These are phyloP conservation scores for Melitaea cinxia DNA, from an alignment of 1,140 invertebrate species.

Conservation along the genomic window DNA sequence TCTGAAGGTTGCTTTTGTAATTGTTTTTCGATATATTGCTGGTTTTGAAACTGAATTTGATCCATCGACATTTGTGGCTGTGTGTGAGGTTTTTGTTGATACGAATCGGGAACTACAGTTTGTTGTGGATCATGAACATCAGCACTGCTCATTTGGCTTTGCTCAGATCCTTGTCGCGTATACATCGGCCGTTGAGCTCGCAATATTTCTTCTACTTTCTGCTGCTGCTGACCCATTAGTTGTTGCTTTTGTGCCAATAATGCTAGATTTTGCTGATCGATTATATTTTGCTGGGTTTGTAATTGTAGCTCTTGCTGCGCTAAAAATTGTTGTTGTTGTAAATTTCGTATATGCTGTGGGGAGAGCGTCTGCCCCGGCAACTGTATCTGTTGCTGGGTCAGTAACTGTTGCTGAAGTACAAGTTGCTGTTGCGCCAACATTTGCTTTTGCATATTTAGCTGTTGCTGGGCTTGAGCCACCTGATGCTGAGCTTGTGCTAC, in stretches of 20 bases:
- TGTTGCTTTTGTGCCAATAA: constrained; percentile 78
- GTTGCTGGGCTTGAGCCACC: constrained; percentile 70
- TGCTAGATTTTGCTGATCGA: constrained; percentile 73
- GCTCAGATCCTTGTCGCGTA: constrained; percentile 68
- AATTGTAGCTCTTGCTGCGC: constrained; percentile 77
- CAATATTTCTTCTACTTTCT: constrained; percentile 70
- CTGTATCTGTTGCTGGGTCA: constrained; percentile 70
- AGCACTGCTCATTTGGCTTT: constrained; percentile 66
- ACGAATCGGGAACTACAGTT: constrained; percentile 64
- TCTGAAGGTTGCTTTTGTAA: constrained; percentile 62
- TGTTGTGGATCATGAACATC: constrained; percentile 67
- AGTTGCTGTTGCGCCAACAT: constrained; percentile 75
- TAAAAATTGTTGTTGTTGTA: constrained; percentile 78
- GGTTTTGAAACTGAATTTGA: constrained; percentile 69
- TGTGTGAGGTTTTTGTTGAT: constrained; percentile 69
- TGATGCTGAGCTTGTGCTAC: constrained; percentile 75
- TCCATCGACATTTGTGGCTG: constrained; percentile 70
- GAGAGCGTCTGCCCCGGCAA: constrained; percentile 79
- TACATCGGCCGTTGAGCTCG: constrained; percentile 72
- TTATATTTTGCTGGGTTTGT: constrained; percentile 72
- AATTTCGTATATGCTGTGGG: constrained; percentile 75
- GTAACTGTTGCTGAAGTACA: constrained; percentile 73
- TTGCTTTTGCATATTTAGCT: constrained; percentile 74
- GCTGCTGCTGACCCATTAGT: constrained; percentile 80
- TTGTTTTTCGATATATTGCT: constrained; percentile 55